Base-by-base conservation (phyloP, 2,113 vertebrate species). In the Monarcha castaneiventris region DNA sequence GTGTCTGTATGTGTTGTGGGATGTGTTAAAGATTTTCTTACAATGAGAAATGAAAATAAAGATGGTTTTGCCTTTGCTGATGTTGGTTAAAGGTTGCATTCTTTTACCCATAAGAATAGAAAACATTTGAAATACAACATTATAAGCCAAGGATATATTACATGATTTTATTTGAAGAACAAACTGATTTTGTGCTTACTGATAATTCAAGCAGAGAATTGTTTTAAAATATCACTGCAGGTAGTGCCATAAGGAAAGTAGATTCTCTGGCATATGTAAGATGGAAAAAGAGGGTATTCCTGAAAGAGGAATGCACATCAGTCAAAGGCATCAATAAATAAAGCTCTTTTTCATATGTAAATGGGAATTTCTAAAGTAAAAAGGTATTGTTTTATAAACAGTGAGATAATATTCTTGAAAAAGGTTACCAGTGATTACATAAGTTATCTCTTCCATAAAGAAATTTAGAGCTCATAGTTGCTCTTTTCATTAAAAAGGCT, bases 341-440 rank as follows among this genome's bases (percentile, higher is more conserved):
- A 95, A 95, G 37, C 71, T 89, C 96, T 97, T 98, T 98, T 98
- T 98, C 98, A 98, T 98, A 98, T 98, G 98, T 95, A 98, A 98
- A 98, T 98, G 58, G 61, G 68, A 95, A 93, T 95, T 97, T 98
- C 95, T 75, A 87, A 97, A 97, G 97, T 96, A 97, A 98, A 98
- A 96, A 97, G 96, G 96, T 97, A 98, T 98, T 98, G 98, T 98
- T 98, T 98, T 98, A 98, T 98, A 98, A 98, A 98, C 77, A 98
- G 97, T 87, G 97, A 98, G 98, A 98, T 98, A 98, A 98, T 98
- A 98, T 98, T 98, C 98, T 97, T 94, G 97, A 98, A 96, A 98
- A 98, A 98, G 98, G 98, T 98, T 98, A 98, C 83, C 82, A 56
- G 91, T 97, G 98, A 98, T 98, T 98, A 98, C 91, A 79, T 96